A percentile compares a stretch with the other conserved stretches of the same genome.
phyloP scores from a whole-genome alignment of 2,113 vertebrate species.

The Paracanthobrama guichenoti region DNA sequence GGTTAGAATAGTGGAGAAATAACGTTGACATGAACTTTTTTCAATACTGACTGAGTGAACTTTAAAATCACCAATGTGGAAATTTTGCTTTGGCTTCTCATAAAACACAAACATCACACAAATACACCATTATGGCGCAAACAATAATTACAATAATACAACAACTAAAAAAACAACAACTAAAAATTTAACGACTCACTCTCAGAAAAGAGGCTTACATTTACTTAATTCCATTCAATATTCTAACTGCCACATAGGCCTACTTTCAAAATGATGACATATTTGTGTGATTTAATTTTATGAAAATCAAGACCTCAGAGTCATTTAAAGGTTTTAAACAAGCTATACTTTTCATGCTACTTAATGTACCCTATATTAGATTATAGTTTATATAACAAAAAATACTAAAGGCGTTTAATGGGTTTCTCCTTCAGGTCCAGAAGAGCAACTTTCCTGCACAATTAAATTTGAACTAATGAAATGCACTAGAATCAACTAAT shows the following conservation, averaged over 20 bases:
- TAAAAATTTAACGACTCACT: too few relatives aligned
- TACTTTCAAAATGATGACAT: neutral
- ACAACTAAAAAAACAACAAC: too few relatives aligned
- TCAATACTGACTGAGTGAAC: neutral
- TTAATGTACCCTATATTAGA: neutral
- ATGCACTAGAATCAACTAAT: neutral
- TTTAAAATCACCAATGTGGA: too few relatives aligned
- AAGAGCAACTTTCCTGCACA: neutral
- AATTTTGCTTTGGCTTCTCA: too few relatives aligned
- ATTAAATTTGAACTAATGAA: neutral
- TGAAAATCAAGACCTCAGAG: neutral
- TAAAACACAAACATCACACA: too few relatives aligned
- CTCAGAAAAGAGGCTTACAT: too few relatives aligned
- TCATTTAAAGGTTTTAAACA: neutral
- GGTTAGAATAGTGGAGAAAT: neutral
- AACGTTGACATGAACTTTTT: neutral
- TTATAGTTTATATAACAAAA: neutral
- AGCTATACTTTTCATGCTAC: neutral
- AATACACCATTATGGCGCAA: too few relatives aligned
- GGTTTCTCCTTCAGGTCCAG: neutral
- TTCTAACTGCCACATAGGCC: too few relatives aligned
- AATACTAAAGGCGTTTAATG: neutral
- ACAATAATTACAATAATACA: too few relatives aligned
- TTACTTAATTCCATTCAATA: too few relatives aligned
- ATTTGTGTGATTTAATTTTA: neutral